Conservation (phyloP, 2,888 invertebrate genomes). For the Drosophila multiciliata region DNA sequence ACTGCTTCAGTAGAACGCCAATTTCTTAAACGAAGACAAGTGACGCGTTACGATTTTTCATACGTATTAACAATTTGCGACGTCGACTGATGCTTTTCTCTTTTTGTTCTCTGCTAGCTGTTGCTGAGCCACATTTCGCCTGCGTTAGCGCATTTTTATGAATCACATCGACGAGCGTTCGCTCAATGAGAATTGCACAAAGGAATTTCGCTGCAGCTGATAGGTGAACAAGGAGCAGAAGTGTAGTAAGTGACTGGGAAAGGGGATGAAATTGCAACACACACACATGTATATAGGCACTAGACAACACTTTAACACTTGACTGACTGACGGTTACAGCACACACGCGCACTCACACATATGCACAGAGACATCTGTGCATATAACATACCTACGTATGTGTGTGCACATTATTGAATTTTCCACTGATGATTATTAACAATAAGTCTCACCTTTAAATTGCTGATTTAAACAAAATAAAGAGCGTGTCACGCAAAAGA, state of each 20-base stretch:
- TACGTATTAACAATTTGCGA: conserved; percentile 26
- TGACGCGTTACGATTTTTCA: conserved; percentile 28
- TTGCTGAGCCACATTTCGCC: conserved; percentile 54
- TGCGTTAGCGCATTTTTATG: conserved; percentile 43
- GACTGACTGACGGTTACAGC: conserved; percentile 54
- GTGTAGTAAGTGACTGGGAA: conserved; percentile 3
- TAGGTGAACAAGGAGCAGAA: conserved; percentile 8
- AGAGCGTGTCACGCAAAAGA: conserved; percentile 55
- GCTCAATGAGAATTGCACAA: conserved; percentile 32
- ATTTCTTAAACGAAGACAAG: conserved; percentile 8
- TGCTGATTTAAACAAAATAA: conserved; percentile 42
- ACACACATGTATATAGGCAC: conserved; percentile 29
- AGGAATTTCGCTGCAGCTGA: conserved; percentile 57
- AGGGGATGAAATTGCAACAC: conserved; percentile 42
- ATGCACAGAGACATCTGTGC: conserved; percentile 26
- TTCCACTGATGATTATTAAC: conserved; percentile 55
- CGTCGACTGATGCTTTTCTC: conserved; percentile 23
- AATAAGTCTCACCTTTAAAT: conserved; percentile 51
- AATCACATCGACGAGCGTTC: conserved; percentile 45
- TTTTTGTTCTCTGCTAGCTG: conserved; percentile 20
- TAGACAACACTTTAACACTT: conserved; percentile 54
- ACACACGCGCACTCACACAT: conserved; percentile 59
- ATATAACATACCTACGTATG: conserved; percentile 17
- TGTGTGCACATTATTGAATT: conserved; percentile 72
- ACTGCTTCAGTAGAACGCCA: conserved; percentile 64